Evolutionary conservation across 2,888 invertebrate genomes (phyloP), one percentile per base, ranked within the genome.

Genomic region (Muschampia plurimacula): DNA sequence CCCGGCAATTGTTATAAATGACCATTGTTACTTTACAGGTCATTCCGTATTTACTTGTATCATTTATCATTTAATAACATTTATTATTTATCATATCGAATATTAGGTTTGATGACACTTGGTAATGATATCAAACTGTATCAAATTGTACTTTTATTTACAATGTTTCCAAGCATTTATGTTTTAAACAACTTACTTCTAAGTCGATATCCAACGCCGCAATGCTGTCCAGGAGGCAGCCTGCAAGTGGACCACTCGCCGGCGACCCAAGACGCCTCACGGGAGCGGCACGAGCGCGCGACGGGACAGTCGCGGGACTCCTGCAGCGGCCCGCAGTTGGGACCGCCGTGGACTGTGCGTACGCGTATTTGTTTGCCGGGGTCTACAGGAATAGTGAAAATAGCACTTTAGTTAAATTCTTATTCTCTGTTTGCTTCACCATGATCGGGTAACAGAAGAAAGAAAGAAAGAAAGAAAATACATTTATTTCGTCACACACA

Each of bases 161-260:
- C 36, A 36, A 36, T 6, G 2, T 36, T 36, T 36, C 36, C 6
- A 36, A 36, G 36, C 36, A 6, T 36, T 36, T 49, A 49, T 41
- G n/a, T 57, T 22, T 8, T 5, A 57, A 44, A 63, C n/a, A 59
- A 1, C 89, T 85, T 67, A 95, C 95, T 95, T 84, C 95, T 86
- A 12, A 95, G 89, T 69, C 95, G 83, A 55, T 90, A 91, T 0
- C 95, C 95, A 1, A 86, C 85, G 0, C 95, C 95, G 73, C 95
- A 95, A 7, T 87, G 83, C 55, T 89, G 88, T 8, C 83, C 87
- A 0, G 93, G 91, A 1, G 95, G 94, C 76, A 95, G 82, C 0
- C 90, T 88, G 78, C 95, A 95, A 4, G 90, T 86, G 77, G 89
- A 90, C 96, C 96, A 96, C 74, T 92, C 91, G 52, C 95, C 95